Evolutionary conservation across 2,113 vertebrate genomes (phyloP), one percentile per base, ranked within the genome.

Genomic region (Corythornis cristatus): DNA sequence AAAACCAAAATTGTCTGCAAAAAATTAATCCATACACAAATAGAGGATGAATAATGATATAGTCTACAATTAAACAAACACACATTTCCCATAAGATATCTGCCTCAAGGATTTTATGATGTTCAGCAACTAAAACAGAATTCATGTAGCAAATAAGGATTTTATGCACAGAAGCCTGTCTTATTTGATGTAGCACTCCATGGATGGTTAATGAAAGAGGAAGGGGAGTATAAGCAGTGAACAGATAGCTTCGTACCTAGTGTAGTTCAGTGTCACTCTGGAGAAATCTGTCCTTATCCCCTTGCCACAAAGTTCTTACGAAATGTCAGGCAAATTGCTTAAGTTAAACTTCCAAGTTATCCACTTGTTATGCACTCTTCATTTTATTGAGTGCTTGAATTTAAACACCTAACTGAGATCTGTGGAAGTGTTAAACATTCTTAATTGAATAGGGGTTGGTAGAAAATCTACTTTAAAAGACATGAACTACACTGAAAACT

Each of bases 81-180:
- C 19, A 89, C 28, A 70, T 83, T 70, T 95, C 87, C 85, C 85
- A 29, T 71, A 95, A 91, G 90, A 62, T 83, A 89, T 66, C 58
- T 95, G 85, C 85, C 87, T 95, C 85, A 33, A 79, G 66, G 78
- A 96, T 89, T 95, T 95, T 91, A 95, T 29, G 53, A 91, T 79
- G 58, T 54, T 95, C 93, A 92, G 57, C 54, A 87, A 79, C 58
- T 82, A 85, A 91, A 95, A 48, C 62, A 87, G 71, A 95, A 89
- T 92, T 92, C 91, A 93, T 82, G 54, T 66, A 92, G 84, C 74
- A 95, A 87, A 85, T 87, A 89, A 91, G 50, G 62, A 82, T 75
- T 91, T 92, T 92, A 74, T 82, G 74, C 81, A 91, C 13, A 89
- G 93, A 89, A 85, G 66, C 45, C 45, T 92, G 57, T 79, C 74